Evolutionary conservation across 2,888 invertebrate species (phyloP).

Genomic region (Anthoptus insignis): DNA sequence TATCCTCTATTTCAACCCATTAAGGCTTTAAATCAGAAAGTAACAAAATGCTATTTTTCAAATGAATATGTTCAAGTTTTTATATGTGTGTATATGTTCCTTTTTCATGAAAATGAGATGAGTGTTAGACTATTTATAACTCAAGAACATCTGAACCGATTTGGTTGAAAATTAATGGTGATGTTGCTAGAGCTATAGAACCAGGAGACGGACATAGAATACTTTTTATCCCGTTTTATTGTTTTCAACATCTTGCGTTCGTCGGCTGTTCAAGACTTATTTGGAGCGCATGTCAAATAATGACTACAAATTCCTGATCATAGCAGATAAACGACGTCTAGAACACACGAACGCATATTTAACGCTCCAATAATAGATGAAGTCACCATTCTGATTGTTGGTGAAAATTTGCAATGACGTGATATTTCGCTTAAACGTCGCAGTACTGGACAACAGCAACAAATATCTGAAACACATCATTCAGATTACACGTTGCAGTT

Average conservation of each 20-base stretch:
- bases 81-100: too few relatives aligned
- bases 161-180: too few relatives aligned
- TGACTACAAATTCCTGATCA: slow-evolving; percentile 34
- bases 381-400: slow-evolving; percentile 40
- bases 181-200: too few relatives aligned
- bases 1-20: too few relatives aligned
- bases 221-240: too few relatives aligned
- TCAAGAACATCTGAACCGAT: too few relatives aligned
- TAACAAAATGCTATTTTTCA: too few relatives aligned
- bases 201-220: too few relatives aligned
- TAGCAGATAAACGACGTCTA: slow-evolving; percentile 37
- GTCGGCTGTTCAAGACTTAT: slow-evolving; percentile 57
- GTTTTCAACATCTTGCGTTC: slow-evolving; percentile 57
- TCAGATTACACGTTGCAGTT: slow-evolving; percentile 50
- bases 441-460: slow-evolving; percentile 41
- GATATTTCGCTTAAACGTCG: slow-evolving; percentile 42
- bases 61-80: too few relatives aligned
- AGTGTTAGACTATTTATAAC: too few relatives aligned
- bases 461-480: slow-evolving; percentile 47
- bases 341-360: slow-evolving; percentile 37
- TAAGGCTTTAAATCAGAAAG: too few relatives aligned
- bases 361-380: slow-evolving; percentile 44
- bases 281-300: slow-evolving; percentile 52
- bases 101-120: too few relatives aligned
- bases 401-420: slow-evolving; percentile 37